These are phyloP conservation scores for Gerris lacustris DNA, from an alignment of 2,888 invertebrate genomes.

Conservation along the genomic window DNA sequence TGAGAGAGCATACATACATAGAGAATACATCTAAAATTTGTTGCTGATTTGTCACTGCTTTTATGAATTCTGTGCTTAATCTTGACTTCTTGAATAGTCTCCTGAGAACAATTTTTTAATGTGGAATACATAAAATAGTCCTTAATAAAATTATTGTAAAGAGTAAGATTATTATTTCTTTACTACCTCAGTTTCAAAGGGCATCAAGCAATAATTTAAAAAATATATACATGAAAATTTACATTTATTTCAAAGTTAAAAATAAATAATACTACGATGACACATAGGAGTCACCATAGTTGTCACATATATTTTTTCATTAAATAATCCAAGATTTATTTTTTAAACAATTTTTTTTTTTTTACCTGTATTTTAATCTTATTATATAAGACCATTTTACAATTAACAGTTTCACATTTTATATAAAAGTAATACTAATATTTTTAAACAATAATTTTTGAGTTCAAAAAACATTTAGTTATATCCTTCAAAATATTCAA, in stretches of 20 bases:
- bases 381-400: not conserved
- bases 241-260: conserved; percentile 5
- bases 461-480: no score
- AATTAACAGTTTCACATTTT: not conserved
- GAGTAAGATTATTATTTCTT: not conserved
- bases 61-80: no score
- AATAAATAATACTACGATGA: not conserved
- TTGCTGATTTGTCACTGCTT: not conserved
- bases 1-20: not conserved
- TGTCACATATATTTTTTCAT: not conserved
- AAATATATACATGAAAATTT: not conserved
- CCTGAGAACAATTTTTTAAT: not conserved
- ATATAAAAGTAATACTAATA: no score
- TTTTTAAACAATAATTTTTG: no score
- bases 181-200: not conserved
- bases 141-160: not conserved
- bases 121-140: not conserved
- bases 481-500: no score
- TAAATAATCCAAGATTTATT: not conserved
- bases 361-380: not conserved
- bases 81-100: no score
- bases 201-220: not conserved
- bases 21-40: not conserved
- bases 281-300: not conserved
- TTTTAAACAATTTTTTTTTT: not conserved